These are phyloP conservation scores for Hestina assimilis DNA, from an alignment of 1,140 invertebrate genomes.

Conservation along the genomic window DNA sequence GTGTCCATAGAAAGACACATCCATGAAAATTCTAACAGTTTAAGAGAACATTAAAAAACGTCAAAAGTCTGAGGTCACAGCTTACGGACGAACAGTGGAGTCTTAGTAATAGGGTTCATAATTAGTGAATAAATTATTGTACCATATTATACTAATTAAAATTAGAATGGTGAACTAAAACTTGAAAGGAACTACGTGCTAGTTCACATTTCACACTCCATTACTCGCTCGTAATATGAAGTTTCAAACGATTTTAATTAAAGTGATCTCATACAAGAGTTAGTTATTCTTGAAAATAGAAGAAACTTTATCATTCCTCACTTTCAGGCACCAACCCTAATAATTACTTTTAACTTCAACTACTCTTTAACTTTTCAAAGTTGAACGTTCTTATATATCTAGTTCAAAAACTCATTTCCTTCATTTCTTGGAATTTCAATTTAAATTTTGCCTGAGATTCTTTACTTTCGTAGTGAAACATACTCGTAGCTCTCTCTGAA, in stretches of 20 bases:
- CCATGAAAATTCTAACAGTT: too few species aligned
- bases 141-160: background rate
- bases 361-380: slow-evolving; percentile 18
- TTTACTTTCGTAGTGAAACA: background rate
- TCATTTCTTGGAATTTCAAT: background rate
- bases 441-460: background rate
- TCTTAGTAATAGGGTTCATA: too few species aligned
- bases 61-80: too few species aligned
- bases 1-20: too few species aligned
- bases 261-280: slow-evolving; percentile 38
- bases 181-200: slow-evolving; percentile 4
- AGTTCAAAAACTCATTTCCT: slow-evolving; percentile 7
- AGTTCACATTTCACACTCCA: slow-evolving; percentile 17
- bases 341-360: slow-evolving; percentile 26
- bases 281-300: slow-evolving; percentile 52
- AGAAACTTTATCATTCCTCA: slow-evolving; percentile 34
- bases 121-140: background rate
- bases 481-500: too few species aligned
- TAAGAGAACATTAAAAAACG: too few species aligned
- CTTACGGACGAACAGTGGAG: too few species aligned
- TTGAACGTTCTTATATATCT: slow-evolving; percentile 8
- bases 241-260: slow-evolving; percentile 53
- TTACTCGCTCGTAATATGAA: slow-evolving; percentile 31
- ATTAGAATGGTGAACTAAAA: slow-evolving; percentile 1
- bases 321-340: slow-evolving; percentile 17